Evolutionary conservation across 1,140 invertebrate genomes (phyloP).

Genomic region (Polyergus mexicanus): DNA sequence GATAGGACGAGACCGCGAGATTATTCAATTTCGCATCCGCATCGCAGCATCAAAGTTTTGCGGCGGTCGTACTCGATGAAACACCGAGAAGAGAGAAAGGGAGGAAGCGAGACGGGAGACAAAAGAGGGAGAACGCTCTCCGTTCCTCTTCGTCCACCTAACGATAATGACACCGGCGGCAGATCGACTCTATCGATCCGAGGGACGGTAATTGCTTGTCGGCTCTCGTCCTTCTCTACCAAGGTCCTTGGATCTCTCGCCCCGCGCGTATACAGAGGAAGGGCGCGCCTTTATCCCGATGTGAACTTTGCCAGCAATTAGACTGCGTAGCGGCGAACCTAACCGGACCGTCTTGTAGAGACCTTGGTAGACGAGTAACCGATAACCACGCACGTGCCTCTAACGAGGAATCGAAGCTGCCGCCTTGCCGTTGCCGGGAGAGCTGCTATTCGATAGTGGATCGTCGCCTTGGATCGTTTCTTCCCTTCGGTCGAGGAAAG

Average conservation of each 20-base stretch:
- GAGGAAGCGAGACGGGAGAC: background rate
- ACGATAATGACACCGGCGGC: slow-evolving; percentile 48
- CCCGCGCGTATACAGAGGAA: background rate
- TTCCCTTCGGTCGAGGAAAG: slow-evolving; percentile 2
- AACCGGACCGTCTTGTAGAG: slow-evolving; percentile 30
- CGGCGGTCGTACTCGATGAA: slow-evolving; percentile 47
- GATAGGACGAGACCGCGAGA: slow-evolving; percentile 28
- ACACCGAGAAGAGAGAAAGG: background rate
- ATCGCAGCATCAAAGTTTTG: slow-evolving; percentile 47
- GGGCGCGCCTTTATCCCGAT: slow-evolving; percentile 28
- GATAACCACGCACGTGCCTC: slow-evolving; percentile 78
- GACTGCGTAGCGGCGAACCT: slow-evolving; percentile 53
- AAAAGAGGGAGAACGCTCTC: background rate
- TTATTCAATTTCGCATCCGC: slow-evolving; percentile 47
- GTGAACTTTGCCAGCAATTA: slow-evolving; percentile 73
- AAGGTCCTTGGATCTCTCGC: background rate
- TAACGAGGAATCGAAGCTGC: slow-evolving; percentile 76
- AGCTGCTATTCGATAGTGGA: background rate
- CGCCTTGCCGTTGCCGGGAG: slow-evolving; percentile 10
- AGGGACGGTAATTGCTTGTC: slow-evolving; percentile 57
- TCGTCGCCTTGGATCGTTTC: slow-evolving; percentile 60
- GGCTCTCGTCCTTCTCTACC: background rate
- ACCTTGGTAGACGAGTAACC: slow-evolving; percentile 64
- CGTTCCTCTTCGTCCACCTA: slow-evolving; percentile 27
- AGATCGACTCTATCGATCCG: slow-evolving; percentile 46